A percentile compares a stretch with the other conserved stretches of the same genome.
Evolutionary conservation across 2,888 invertebrate species (phyloP).

Genomic region (Drosophila setosimentum): DNA sequence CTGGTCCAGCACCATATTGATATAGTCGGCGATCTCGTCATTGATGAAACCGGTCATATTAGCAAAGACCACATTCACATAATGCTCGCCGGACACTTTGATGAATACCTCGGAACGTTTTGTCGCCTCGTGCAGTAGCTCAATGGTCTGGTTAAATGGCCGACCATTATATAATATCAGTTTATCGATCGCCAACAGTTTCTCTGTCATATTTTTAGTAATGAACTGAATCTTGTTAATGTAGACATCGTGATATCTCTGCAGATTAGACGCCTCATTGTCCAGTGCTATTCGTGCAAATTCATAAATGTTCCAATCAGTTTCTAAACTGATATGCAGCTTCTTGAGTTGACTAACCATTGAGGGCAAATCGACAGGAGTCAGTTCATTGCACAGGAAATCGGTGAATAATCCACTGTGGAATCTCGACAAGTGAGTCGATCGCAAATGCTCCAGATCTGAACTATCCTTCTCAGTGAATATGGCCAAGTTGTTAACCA

Average conservation of each 20-base stretch:
- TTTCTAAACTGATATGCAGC: constrained; percentile 38
- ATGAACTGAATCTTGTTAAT: constrained; percentile 14
- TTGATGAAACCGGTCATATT: constrained; percentile 89
- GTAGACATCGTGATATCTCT: constrained; percentile 87
- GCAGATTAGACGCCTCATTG: constrained; percentile 86
- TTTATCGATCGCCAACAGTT: constrained; percentile 38
- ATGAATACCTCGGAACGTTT: constrained; percentile 89
- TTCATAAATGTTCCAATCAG: constrained; percentile 40
- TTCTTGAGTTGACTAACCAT: constrained; percentile 32
- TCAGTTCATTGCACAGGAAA: constrained; percentile 43
- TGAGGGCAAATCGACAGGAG: constrained; percentile 39
- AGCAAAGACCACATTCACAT: constrained; percentile 88
- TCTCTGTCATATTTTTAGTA: constrained; percentile 21
- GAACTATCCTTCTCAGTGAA: constrained; percentile 11
- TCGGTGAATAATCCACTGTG: constrained; percentile 29
- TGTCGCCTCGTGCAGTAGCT: constrained; percentile 88
- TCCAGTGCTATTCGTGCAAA: constrained; percentile 43
- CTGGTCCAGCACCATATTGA: constrained; percentile 88
- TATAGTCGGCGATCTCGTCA: constrained; percentile 89
- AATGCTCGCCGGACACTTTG: constrained; percentile 88
- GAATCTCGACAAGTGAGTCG: constrained; percentile 22
- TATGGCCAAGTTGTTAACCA: not conserved
- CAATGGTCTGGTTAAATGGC: constrained; percentile 89
- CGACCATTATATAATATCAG: constrained; percentile 42
- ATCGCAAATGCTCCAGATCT: not conserved